Evolutionary conservation across 2,888 invertebrate species (phyloP), one percentile per base, ranked within the genome.

Genomic region (Agrotis segetum): DNA sequence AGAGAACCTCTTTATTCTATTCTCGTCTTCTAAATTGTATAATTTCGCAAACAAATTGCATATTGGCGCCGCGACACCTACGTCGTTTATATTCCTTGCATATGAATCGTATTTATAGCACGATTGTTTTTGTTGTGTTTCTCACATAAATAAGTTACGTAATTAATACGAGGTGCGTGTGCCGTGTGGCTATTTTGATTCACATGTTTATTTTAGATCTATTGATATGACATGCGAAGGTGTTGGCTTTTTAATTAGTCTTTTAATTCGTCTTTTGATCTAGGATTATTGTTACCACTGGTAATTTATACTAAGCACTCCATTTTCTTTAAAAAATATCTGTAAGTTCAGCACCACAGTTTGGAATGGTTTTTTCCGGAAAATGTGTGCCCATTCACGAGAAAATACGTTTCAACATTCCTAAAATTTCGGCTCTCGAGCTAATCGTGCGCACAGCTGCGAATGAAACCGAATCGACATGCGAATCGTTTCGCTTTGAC

Each of bases 71-170:
- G 53, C 59, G 66, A 70, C 81, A 74, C 67, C 52, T 68, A 61
- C 60, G 77, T 71, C 67, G 71, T 79, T 72, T 55, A 58, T 71
- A 59, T 63, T 62, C 58, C 62, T 75, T 70, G 70, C 60, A 64
- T 67, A 53, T 59, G 56, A 68, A 58, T 58, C 49, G 34, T 77
- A 79, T 74, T 60, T 74, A 81, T 76, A 74, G 52, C 47, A 59
- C 59, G 55, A 66, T 79, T 79, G 64, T 81, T 77, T 66, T 74
- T 74, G 64, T 78, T 75, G 19, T 72, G 64, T 34, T 47, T 52
- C 56, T 58, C 58, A 65, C 49, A 64, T 63, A 71, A 77, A 79
- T 73, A 77, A 44, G 68, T 81, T 74, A 74, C 67, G 68, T 72
- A 81, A 78, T 71, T 60, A 70, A 66, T 46, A 68, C 19, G 52